A percentile compares a stretch with the other conserved stretches of the same genome.
Evolutionary conservation across 2,797 vertebrate genomes (phyloP).

Genomic region (Cirrhinus mrigala): DNA sequence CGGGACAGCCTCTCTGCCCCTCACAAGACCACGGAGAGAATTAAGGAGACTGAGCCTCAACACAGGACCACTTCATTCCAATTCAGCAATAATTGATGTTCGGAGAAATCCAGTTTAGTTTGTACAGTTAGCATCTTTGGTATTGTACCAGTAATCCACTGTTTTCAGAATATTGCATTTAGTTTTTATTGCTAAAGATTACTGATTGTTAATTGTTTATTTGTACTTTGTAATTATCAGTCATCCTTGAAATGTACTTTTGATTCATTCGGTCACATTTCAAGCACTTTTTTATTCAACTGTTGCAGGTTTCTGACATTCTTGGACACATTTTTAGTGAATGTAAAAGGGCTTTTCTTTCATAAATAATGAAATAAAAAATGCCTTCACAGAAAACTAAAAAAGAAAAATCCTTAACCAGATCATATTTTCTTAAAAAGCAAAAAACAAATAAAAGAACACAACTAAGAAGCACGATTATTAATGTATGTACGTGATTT

Average conservation of each 20-base stretch:
- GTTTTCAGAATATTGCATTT: conserved; percentile 18
- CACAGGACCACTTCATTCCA: conserved; percentile 71
- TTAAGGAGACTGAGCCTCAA: conserved; percentile 83
- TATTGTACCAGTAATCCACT: background rate
- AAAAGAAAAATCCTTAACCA: conserved; percentile 68
- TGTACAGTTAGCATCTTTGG: conserved; percentile 4
- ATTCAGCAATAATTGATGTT: conserved; percentile 87
- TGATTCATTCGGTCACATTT: background rate
- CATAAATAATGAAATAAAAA: conserved; percentile 7
- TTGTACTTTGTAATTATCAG: background rate
- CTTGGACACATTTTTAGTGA: background rate
- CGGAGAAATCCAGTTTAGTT: conserved; percentile 88
- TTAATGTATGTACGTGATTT: background rate
- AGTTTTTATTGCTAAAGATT: background rate
- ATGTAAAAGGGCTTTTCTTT: background rate
- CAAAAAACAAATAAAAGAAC: background rate
- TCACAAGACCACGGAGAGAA: conserved; percentile 82
- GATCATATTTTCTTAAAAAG: background rate
- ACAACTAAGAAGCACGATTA: no score
- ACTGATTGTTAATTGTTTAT: background rate
- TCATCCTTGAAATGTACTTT: conserved; percentile 18
- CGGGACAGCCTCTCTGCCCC: conserved; percentile 64
- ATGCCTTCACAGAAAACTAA: background rate
- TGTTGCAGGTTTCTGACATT: background rate
- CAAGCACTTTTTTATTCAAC: background rate